These are phyloP conservation scores for Thymelicus sylvestris DNA, from an alignment of 2,888 invertebrate species.

Conservation along the genomic window DNA sequence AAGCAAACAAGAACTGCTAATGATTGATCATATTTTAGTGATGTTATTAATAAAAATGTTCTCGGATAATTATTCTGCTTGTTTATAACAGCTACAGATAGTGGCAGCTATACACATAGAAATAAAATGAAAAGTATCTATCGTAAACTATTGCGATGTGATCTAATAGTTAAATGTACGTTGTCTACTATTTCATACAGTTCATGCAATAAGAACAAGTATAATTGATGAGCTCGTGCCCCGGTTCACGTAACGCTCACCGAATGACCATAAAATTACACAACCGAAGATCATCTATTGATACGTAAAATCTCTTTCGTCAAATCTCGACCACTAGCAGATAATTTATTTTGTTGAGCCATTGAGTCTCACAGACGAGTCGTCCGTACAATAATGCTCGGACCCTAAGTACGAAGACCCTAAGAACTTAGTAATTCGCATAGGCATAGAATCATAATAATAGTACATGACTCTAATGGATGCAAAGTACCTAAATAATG, in stretches of 20 bases:
- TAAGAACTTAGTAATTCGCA: too few species aligned
- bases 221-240: slow-evolving; percentile 53
- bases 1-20: too few species aligned
- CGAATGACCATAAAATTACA: slow-evolving; percentile 38
- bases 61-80: neutral
- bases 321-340: slow-evolving; percentile 26
- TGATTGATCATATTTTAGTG: too few species aligned
- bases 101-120: neutral
- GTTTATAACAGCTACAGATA: neutral
- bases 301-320: slow-evolving; percentile 24
- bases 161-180: neutral
- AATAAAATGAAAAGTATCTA: neutral
- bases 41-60: neutral
- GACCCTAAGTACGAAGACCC: too few species aligned
- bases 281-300: slow-evolving; percentile 29
- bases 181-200: slow-evolving; percentile 6
- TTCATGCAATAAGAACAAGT: slow-evolving; percentile 43
- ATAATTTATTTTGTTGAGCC: slow-evolving; percentile 17
- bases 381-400: slow-evolving; percentile 2
- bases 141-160: neutral
- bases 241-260: slow-evolving; percentile 52
- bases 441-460: too few species aligned
- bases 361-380: slow-evolving; percentile 17
- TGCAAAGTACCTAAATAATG: too few species aligned
- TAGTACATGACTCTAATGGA: too few species aligned